phyloP scores from a whole-genome alignment of 2,797 vertebrate species.

The Hypotaenidia okinawae region DNA sequence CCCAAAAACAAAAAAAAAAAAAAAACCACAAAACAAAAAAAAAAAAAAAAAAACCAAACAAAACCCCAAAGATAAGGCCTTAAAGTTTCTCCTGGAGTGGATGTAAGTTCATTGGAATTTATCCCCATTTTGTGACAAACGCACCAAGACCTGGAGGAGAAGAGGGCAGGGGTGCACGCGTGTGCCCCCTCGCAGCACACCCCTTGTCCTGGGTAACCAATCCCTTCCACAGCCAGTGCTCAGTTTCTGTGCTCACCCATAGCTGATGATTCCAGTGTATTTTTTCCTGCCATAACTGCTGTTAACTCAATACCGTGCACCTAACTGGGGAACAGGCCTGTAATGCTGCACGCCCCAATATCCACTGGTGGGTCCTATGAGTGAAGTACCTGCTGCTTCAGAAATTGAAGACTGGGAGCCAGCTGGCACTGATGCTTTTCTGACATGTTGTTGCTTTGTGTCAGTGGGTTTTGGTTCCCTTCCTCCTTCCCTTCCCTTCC shows the following conservation, averaged over 20 bases:
- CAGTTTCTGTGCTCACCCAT: not conserved
- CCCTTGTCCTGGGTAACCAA: not conserved
- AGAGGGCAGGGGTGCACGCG: no score
- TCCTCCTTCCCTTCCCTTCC: no score
- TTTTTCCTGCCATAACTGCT: not conserved
- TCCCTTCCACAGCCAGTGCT: no score
- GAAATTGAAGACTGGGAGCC: not conserved
- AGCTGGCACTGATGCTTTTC: not conserved
- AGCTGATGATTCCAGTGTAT: fast-evolving
- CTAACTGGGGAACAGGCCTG: not conserved
- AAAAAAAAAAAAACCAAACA: no score
- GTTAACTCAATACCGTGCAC: fast-evolving
- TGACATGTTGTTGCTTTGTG: not conserved
- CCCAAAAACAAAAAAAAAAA: no score
- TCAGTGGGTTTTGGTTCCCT: no score
- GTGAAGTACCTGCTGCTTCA: not conserved
- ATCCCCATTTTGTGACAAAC: fast-evolving
- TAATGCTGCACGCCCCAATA: fast-evolving
- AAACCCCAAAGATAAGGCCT: not conserved
- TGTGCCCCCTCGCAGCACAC: fast-evolving
- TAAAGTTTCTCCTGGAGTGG: not conserved
- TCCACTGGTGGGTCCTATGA: not conserved
- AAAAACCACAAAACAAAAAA: no score
- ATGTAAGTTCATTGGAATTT: not conserved
- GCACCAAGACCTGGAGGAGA: not conserved